Percentiles rank a stretch among this genome's conserved stretches.
These are phyloP conservation scores for Brachionus rotundiformis DNA, from an alignment of 1,140 invertebrate species.

Conservation along the genomic window DNA sequence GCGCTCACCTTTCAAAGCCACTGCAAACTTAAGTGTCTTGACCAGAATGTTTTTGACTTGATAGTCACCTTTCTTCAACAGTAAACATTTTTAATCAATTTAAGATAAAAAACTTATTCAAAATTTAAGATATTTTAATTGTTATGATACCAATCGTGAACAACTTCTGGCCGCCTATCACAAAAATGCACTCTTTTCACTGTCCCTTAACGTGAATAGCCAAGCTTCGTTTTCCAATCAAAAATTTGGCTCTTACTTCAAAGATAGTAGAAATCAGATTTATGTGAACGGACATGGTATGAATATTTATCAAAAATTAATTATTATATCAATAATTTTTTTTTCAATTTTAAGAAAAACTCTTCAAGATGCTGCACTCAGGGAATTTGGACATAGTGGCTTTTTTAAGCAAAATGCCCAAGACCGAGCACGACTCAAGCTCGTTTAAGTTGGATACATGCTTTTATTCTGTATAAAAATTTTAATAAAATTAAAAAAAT, in stretches of 20 bases:
- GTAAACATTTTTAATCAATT: not conserved
- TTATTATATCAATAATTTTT: too few species aligned
- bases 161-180: constrained; percentile 36
- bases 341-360: not conserved
- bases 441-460: constrained; percentile 33
- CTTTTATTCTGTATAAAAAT: constrained; percentile 29
- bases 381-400: constrained; percentile 40
- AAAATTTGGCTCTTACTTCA: constrained; percentile 51
- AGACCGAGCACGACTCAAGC: constrained; percentile 37
- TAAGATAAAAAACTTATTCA: not conserved
- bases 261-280: constrained; percentile 39
- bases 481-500: not conserved
- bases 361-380: constrained; percentile 23
- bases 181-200: constrained; percentile 31
- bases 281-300: constrained; percentile 25
- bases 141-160: constrained; percentile 33
- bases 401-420: constrained; percentile 38
- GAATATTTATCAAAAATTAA: not conserved
- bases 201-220: constrained; percentile 30
- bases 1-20: not conserved
- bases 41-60: constrained; percentile 21
- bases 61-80: constrained; percentile 33
- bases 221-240: not conserved
- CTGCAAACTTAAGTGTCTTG: constrained; percentile 14
- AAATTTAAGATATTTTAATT: constrained; percentile 33